Base-by-base conservation (phyloP, 2,888 invertebrate species). In the Nomada flava region DNA sequence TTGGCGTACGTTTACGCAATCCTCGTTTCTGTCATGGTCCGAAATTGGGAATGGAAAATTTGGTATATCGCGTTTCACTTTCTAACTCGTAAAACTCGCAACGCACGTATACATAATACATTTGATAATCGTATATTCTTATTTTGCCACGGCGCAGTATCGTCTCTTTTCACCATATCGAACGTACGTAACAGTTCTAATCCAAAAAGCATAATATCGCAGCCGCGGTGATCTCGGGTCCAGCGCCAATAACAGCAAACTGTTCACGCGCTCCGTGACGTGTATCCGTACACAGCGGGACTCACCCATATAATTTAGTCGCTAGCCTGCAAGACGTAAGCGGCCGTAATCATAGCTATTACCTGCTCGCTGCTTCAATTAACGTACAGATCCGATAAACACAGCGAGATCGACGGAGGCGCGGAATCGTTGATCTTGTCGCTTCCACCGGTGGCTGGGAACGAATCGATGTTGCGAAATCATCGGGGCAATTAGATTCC, bases 271-370 rank as follows among this genome's bases (percentile, higher is more conserved):
- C 36, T 57, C 47, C 65, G n/a, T n/a, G 18, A 29, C 36, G 15
- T 60, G 60, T 23, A 62, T 67, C 73, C 26, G 60, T 64, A 50
- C 67, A 52, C 50, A 52, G 47, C 47, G 36, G 44, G 69, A 18
- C 76, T 76, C 76, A 26, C 78, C 75, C 82, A 74, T 83, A 68
- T 80, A 81, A 83, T 83, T 83, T 80, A 78, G 84, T 69, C 63
- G 62, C 75, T 57, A 55, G 84, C 55, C 52, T 55, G 74, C 65
- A 74, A 84, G 77, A 81, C 67, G 67, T 74, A 83, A 79, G 72
- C 76, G 70, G 52, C 50, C 62, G 79, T 82, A 85, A 86, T 83
- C 75, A 83, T 83, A 78, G 84, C 79, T 80, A 74, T 85, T 82
- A 76, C 59, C 64, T 59, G 70, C 74, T 74, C 70, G 82, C 62